Evolutionary conservation across 2,113 vertebrate genomes (phyloP).

Genomic region (Noturus placidus): DNA sequence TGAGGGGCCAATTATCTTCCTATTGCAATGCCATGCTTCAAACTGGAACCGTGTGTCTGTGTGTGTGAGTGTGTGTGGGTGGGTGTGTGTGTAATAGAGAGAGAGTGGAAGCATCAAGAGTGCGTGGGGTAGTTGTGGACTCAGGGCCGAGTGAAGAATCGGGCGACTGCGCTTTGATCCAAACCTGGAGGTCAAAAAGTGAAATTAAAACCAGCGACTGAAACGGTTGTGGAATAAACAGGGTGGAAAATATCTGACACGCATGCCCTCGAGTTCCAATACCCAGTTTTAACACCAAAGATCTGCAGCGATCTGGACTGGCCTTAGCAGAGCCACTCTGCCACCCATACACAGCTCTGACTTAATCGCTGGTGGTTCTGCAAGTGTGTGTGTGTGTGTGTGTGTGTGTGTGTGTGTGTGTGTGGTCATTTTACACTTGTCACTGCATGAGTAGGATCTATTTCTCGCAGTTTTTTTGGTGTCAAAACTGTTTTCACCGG

Average conservation of each 20-base stretch:
- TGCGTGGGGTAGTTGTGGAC: conserved; percentile 5
- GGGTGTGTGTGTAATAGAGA: neutral
- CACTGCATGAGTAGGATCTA: neutral
- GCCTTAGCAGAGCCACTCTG: neutral
- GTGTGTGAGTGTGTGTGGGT: neutral
- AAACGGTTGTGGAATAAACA: conserved; percentile 42
- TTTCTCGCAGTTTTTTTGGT: conserved; percentile 19
- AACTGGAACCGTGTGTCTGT: conserved; percentile 20
- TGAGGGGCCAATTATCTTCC: conserved; percentile 49
- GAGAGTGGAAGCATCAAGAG: neutral
- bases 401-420: conserved; percentile 14
- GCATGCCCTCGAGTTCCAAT: neutral
- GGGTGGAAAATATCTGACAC: conserved; percentile 31
- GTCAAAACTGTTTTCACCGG: conserved; percentile 13
- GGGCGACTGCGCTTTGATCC: conserved; percentile 44
- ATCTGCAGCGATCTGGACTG: conserved; percentile 15
- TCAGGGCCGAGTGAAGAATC: neutral
- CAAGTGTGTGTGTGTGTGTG: conserved; percentile 4
- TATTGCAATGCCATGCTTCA: conserved; percentile 24
- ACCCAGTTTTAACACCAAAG: conserved; percentile 11
- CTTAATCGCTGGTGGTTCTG: neutral
- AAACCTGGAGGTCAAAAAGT: conserved; percentile 45
- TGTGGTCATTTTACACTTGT: conserved; percentile 27
- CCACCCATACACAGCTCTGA: neutral
- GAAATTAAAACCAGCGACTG: conserved; percentile 47